phyloP scores from a whole-genome alignment of 2,113 vertebrate species.

The Neogale vison region DNA sequence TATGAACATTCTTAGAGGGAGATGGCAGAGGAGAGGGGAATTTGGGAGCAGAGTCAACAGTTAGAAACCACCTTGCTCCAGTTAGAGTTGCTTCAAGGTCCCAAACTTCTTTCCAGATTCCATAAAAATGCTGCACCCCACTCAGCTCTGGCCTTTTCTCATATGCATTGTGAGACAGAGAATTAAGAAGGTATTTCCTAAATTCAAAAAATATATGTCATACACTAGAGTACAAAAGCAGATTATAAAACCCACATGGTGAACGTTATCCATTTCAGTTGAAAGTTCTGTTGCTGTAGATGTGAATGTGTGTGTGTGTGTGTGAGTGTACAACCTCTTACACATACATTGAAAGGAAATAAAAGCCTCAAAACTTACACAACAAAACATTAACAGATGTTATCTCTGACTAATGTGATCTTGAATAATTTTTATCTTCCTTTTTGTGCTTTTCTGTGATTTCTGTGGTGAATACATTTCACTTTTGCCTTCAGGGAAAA shows the following conservation, averaged over 20 bases:
- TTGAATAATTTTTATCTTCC: neutral
- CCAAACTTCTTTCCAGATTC: neutral
- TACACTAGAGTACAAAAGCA: neutral
- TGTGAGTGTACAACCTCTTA: neutral
- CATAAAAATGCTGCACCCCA: neutral
- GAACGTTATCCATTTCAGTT: neutral
- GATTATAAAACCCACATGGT: neutral
- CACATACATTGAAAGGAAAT: neutral
- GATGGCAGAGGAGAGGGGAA: neutral
- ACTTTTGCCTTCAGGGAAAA: neutral
- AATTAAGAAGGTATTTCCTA: neutral
- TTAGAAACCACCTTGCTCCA: neutral
- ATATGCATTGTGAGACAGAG: neutral
- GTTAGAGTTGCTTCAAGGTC: neutral
- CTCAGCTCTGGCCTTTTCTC: neutral
- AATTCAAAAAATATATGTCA: neutral
- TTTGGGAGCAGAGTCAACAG: neutral
- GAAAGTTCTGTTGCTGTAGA: neutral
- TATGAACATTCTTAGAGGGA: conserved; percentile 2
- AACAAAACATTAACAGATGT: neutral
- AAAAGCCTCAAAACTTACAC: neutral
- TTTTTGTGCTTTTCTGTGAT: neutral
- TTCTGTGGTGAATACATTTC: neutral
- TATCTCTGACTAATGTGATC: neutral
- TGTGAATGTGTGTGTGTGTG: neutral